Evolutionary conservation across 2,888 invertebrate species (phyloP), one percentile per base, ranked within the genome.

Genomic region (Ophioninae sp.): DNA sequence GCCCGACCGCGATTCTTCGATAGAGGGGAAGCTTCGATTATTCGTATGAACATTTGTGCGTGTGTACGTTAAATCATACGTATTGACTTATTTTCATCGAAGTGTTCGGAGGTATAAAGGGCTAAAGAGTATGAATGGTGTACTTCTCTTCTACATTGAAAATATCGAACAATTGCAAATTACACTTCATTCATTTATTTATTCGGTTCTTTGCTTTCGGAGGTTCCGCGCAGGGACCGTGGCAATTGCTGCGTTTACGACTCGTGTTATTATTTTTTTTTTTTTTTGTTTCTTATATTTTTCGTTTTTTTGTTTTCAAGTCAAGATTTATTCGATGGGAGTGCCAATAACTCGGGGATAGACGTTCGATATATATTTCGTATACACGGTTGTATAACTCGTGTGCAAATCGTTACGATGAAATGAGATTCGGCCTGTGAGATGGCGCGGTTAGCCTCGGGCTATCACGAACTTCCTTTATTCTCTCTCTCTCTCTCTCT

Each of bases 401-500:
- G 64, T 23, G 73, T 62, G 74, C 74, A 69, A 59, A 69, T 23
- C 50, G 69, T 44, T 44, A 56, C 64, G 73, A 41, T 61, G 20
- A n/a, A 50, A 67, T 59, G 74, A 41, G 81, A 81, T 79, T 37
- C 70, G 59, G 73, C 44, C 67, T 76, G 69, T 68, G 77, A 79
- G 81, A 81, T 79, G 81, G 85, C 81, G 89, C 89, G 87, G 91
- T 91, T 64, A 90, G 91, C 92, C 91, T 87, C 91, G 86, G 91
- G 92, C 91, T 89, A 92, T 92, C 92, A 92, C 92, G 92, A 91
- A 89, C 87, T 85, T 86, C 79, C 88, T 85, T 87, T 86, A 82
- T 85, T 82, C 80, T 73, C 44, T 44, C 44, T 44, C 13, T 44
- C 44, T 44, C 44, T 44, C 0, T 44, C 44, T 44, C 41, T 41